phyloP scores from a whole-genome alignment of 2,113 vertebrate genomes.

The Chlamydotis undulata region DNA sequence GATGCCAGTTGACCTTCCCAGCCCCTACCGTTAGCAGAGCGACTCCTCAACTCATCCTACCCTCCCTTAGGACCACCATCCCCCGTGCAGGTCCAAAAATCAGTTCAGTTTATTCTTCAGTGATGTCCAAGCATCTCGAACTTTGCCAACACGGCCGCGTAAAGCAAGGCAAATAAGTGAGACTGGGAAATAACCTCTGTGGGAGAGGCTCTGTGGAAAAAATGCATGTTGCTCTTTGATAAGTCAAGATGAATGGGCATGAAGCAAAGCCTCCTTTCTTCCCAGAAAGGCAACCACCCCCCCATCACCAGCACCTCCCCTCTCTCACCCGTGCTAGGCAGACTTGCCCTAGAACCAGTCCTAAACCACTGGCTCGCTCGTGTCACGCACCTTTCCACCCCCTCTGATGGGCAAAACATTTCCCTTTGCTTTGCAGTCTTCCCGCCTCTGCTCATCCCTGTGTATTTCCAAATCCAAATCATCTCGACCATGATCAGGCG shows the following conservation, averaged over 20 bases:
- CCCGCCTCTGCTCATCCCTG: conserved; percentile 88
- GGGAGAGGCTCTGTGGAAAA: background rate
- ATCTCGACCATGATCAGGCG: conserved; percentile 83
- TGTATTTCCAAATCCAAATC: conserved; percentile 91
- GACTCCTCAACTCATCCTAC: background rate
- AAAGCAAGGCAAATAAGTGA: background rate
- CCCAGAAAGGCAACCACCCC: background rate
- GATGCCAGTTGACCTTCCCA: background rate
- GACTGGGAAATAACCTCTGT: background rate
- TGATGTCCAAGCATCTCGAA: background rate
- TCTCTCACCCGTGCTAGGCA: background rate
- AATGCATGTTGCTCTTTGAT: background rate
- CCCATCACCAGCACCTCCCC: background rate
- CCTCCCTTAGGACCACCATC: background rate
- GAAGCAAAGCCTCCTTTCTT: background rate
- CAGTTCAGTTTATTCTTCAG: background rate
- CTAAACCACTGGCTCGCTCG: background rate
- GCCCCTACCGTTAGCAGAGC: background rate
- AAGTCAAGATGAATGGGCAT: background rate
- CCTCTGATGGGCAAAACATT: background rate
- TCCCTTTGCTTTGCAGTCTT: conserved; percentile 80
- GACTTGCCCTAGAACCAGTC: background rate
- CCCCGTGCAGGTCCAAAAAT: background rate
- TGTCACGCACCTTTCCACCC: background rate
- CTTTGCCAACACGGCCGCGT: rapidly evolving